Percentiles rank a stretch among this genome's conserved stretches.
Conservation (phyloP, 2,888 invertebrate genomes). For the Eurytoma californica region DNA sequence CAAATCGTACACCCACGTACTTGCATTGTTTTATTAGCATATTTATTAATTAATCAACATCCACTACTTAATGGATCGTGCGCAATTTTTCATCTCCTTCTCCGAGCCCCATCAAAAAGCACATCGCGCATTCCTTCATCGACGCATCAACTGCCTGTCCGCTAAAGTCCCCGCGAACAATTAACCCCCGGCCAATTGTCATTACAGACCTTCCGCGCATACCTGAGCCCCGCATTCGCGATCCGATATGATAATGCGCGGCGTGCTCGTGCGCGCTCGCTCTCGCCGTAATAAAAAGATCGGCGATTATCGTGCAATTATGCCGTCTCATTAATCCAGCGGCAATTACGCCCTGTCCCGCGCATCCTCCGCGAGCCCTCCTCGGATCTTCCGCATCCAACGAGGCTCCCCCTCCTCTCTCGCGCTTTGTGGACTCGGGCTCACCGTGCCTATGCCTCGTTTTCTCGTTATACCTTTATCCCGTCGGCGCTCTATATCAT, state of each 20-base stretch:
- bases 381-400: too few relatives aligned
- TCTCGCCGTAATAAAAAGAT: slow-evolving; percentile 69
- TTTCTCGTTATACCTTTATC: slow-evolving; percentile 30
- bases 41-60: too few relatives aligned
- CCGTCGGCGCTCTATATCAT: slow-evolving; percentile 44
- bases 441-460: slow-evolving; percentile 19
- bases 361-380: not conserved
- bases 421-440: not conserved
- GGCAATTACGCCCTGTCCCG: slow-evolving; percentile 67
- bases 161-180: slow-evolving; percentile 21
- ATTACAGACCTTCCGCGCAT: slow-evolving; percentile 71
- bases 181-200: slow-evolving; percentile 66
- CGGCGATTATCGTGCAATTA: slow-evolving; percentile 74
- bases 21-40: too few relatives aligned
- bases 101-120: too few relatives aligned
- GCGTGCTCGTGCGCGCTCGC: slow-evolving; percentile 53
- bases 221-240: slow-evolving; percentile 61
- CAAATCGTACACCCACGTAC: too few relatives aligned
- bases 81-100: not conserved
- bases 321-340: slow-evolving; percentile 74
- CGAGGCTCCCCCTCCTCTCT: not conserved
- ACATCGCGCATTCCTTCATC: slow-evolving; percentile 8
- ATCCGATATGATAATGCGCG: slow-evolving; percentile 71
- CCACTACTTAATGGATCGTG: not conserved
- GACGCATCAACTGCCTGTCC: not conserved